phyloP scores from a whole-genome alignment of 2,113 vertebrate species.

The Rhinoderma darwinii region DNA sequence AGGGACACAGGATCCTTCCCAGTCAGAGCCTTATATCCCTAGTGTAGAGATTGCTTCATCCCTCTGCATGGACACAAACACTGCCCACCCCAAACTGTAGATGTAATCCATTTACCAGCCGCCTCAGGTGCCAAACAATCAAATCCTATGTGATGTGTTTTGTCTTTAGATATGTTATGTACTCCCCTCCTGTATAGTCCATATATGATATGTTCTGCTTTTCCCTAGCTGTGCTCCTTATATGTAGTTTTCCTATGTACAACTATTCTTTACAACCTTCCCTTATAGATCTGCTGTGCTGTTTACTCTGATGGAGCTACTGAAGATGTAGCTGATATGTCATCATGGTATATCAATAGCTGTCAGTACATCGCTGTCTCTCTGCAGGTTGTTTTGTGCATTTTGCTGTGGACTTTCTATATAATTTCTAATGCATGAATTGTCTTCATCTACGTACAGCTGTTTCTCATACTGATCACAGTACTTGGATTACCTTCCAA shows the following conservation, averaged over 20 bases:
- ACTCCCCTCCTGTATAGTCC: background rate
- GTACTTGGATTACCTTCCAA: background rate
- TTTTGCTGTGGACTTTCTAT: background rate
- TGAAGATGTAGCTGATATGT: no score
- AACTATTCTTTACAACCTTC: background rate
- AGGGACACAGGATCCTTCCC: slow-evolving; percentile 23
- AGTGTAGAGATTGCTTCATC: slow-evolving; percentile 27
- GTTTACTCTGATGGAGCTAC: background rate
- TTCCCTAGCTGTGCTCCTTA: background rate
- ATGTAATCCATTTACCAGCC: slow-evolving; percentile 28
- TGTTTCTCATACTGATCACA: background rate
- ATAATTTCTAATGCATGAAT: background rate
- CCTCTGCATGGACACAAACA: background rate
- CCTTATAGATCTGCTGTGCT: background rate
- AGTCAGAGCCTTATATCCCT: background rate
- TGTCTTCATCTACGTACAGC: background rate
- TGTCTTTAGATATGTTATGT: background rate
- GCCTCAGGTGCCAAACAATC: slow-evolving; percentile 13
- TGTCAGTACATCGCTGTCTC: background rate
- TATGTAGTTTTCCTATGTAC: background rate
- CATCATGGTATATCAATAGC: background rate
- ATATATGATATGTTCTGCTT: background rate
- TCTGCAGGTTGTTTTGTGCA: background rate
- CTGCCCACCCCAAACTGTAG: background rate
- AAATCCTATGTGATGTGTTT: background rate